Conservation (phyloP, 1,140 invertebrate genomes). For the Drosophila willistoni region DNA sequence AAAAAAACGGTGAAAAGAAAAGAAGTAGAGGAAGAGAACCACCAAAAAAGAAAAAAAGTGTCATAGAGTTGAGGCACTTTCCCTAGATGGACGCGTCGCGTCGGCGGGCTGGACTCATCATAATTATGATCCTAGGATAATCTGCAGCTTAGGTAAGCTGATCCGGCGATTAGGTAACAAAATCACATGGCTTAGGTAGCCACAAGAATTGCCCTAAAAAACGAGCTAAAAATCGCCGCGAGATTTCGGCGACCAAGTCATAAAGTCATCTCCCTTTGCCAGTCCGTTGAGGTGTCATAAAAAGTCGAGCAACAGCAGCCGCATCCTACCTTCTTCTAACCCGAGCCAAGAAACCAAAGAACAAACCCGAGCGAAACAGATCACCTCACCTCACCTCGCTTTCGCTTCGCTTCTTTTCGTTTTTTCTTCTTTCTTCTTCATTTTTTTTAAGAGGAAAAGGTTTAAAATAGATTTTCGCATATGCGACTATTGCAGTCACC, state of each 20-base stretch:
- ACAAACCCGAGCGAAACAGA: constrained; percentile 53
- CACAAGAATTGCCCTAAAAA: constrained; percentile 77
- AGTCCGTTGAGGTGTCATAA: constrained; percentile 48
- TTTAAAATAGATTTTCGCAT: constrained; percentile 47
- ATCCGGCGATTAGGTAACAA: constrained; percentile 77
- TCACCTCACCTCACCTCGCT: constrained; percentile 23
- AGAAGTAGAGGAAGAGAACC: constrained; percentile 15
- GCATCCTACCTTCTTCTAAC: constrained; percentile 43
- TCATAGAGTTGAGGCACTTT: constrained; percentile 45
- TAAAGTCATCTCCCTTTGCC: constrained; percentile 45
- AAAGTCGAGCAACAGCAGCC: constrained; percentile 67
- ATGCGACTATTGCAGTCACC: constrained; percentile 14
- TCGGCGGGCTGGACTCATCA: constrained; percentile 62
- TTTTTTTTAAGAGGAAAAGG: constrained; percentile 73
- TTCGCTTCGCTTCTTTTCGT: not conserved
- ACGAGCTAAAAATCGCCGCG: constrained; percentile 20
- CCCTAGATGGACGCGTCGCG: constrained; percentile 35
- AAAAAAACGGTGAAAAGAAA: constrained; percentile 7
- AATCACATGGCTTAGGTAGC: constrained; percentile 76
- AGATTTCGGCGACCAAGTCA: constrained; percentile 34
- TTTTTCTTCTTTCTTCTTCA: not conserved
- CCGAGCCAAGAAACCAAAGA: constrained; percentile 32
- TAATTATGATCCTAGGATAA: constrained; percentile 82
- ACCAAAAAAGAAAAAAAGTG: constrained; percentile 26
- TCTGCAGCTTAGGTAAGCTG: constrained; percentile 77